Base-by-base conservation (phyloP, 2,113 vertebrate genomes). In the Hyperoodon ampullatus region DNA sequence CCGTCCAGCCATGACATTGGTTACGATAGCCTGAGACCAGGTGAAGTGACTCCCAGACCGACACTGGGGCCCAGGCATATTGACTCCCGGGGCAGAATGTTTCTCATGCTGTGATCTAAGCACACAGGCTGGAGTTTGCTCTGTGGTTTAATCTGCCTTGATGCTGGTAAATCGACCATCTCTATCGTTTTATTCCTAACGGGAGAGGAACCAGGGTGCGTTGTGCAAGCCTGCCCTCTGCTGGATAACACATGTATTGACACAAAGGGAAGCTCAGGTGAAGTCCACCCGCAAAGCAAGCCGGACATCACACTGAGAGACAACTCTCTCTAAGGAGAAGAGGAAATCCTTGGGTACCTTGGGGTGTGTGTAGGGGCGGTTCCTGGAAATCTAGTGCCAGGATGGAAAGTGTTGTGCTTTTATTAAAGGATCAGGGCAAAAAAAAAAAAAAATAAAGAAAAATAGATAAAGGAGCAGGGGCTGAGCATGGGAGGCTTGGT, bases 151-250 rank as follows among this genome's bases (percentile, higher is more conserved):
- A 30, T 24, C 28, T 26, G 50, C 50, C 30, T 15, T 0, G 15
- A 4, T 10, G 71, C 58, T 47, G 35, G 3, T 11, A 24, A 6
- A 2, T 26, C 23, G 16, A 23, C 44, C 26, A 28, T 0, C 11
- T 28, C 19, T 14, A 39, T 21, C 9, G 53, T 5, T 3, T 8
- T 47, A 6, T 18, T 14, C 35, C 53, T 19, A 8, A 3, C 1
- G 5, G n/a, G n/a, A 33, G 13, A 28, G 58, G 23, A n/a, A 14
- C 2, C 4, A 4, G 11, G 4, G 87, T 84, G 78, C 30, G 16
- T 44, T 92, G 94, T 97, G 23, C 61, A 65, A 81, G 65, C 35
- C 93, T 97, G 80, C 83, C 93, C 96, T 95, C 97, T 97, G 78
- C 96, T 97, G 97, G 87, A 7, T 0, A 1, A 2, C 0, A 1